Base-by-base conservation (phyloP, 2,113 vertebrate genomes). In the Malurus cyaneus region DNA sequence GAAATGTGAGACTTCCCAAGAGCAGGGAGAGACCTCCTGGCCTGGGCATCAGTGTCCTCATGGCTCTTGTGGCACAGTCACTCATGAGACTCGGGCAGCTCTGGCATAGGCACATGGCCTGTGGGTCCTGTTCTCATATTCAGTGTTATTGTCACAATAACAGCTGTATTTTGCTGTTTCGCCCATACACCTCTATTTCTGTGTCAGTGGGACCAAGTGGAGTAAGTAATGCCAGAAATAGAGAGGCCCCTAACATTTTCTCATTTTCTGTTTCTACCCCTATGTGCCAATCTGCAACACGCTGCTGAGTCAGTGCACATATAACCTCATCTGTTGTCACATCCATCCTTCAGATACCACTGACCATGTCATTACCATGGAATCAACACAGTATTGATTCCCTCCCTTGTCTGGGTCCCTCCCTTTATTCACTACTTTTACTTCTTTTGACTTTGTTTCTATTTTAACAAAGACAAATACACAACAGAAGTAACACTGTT, bases 1-100 rank as follows among this genome's bases (percentile, higher is more conserved):
- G 18, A 78, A 89, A 29, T 16, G 23, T 34, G 23, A 62, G 39
- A n/a, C 56, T 81, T 83, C 4, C 5, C 25, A 62, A 19, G 64
- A 54, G 29, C 42, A 59, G 17, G 24, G 50, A 69, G 36, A 50
- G 54, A 64, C 14, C 24, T 85, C 15, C 52, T 59, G 39, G 16
- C 20, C 50, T 3, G 3, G 32, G 32, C 32, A 86, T 32, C 1
- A 1, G 11, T 59, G 64, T 81, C 32, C 23, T 57, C 0, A 0
- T 39, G 31, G 62, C 42, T 80, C 16, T 66, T 17, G 18, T 56
- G 23, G 34, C 66, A 50, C 47, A 41, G 54, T 46, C 34, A n/a
- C 26, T 46, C 17, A 3, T 1, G 23, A 74, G 36, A 23, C 14
- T 31, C 39, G 60, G 31, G 36, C 61, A 71, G n/a, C 52, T 73